Base-by-base conservation (phyloP, 1,140 invertebrate species). In the Hermatobates lingyangjiaoensis region DNA sequence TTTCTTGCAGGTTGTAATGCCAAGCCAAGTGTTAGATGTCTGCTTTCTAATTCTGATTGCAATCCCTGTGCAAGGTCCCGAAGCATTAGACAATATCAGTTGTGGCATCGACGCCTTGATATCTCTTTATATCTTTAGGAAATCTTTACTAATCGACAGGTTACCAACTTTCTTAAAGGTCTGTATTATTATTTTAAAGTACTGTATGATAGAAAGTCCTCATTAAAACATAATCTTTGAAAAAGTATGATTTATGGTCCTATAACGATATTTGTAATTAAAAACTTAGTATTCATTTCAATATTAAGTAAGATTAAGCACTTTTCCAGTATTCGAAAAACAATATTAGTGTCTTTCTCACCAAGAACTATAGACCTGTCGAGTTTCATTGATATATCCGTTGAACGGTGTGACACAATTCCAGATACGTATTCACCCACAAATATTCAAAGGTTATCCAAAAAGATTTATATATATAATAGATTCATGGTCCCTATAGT, bases 141-240 rank as follows among this genome's bases (percentile, higher is more conserved):
- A 51, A 3, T 45, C 34, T 28, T 40, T 61, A n/a, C 57, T 64
- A 28, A 54, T 42, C 25, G 61, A 64, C 46, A 55, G 58, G 26
- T 53, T 66, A 28, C 60, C 63, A 27, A 34, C 50, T 24, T 58
- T 65, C 18, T 40, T 66, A 10, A 14, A 51, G 24, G 24, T 64
- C 3, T 65, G 60, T 30, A 58, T 57, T 50, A 46, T 39, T 57
- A 52, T 18, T 60, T 20, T 54, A 49, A 24, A 26, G 27, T 39
- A 40, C 15, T 18, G 10, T 1, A 20, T 52, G 2, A n/a, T 25
- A 18, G 15, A 15, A 15, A 25, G n/a, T 15, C 30, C 45, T 7
- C 3, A n/a, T 18, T 15, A 14, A 1, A 18, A 47, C 14, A 15
- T n/a, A 1, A 18, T 47, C 26, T 27, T 47, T 15, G 30, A 27